Base-by-base conservation (phyloP, 2,888 invertebrate genomes). In the Laspeyria flexula region DNA sequence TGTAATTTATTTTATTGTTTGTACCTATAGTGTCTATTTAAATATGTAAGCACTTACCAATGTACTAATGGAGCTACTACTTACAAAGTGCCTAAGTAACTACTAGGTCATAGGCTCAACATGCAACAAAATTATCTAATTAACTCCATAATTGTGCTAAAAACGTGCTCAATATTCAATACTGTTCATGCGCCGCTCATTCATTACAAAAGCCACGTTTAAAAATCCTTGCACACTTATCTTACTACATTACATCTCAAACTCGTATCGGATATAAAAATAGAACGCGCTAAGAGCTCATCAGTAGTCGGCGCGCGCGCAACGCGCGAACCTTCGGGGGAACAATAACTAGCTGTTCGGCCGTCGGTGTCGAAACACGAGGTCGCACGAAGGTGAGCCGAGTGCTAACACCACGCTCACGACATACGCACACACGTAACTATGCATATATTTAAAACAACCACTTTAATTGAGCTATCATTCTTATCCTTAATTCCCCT, bases 331-430 rank as follows among this genome's bases (percentile, higher is more conserved):
- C 88, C 88, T 86, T 86, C 86, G 78, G 80, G 73, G 78, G 84
- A 88, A 90, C 90, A 90, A 89, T 90, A 86, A 85, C 84, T 84
- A 84, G 83, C 81, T 80, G 81, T 81, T 68, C 64, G 71, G 78
- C 70, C 73, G 65, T 74, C 77, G 77, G 76, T 88, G 88, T 88
- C 84, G 89, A 90, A 85, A 88, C 87, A 73, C 90, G 91, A 90
- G 91, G 91, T 92, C 91, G 88, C 73, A 70, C 86, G 90, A 90
- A 92, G 90, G 91, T 91, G 90, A 91, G 73, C 77, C 81, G 81
- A 85, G 78, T 77, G 83, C 84, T 86, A 86, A 88, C 87, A 83
- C 83, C 77, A 72, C 77, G 73, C 81, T 83, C 90, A 88, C 87
- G 84, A 83, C 73, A 70, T 70, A 69, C 77, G 57, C 78, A 76